Evolutionary conservation across 2,797 vertebrate genomes (phyloP), one percentile per base, ranked within the genome.

Genomic region (Mormyrops attenuatus): DNA sequence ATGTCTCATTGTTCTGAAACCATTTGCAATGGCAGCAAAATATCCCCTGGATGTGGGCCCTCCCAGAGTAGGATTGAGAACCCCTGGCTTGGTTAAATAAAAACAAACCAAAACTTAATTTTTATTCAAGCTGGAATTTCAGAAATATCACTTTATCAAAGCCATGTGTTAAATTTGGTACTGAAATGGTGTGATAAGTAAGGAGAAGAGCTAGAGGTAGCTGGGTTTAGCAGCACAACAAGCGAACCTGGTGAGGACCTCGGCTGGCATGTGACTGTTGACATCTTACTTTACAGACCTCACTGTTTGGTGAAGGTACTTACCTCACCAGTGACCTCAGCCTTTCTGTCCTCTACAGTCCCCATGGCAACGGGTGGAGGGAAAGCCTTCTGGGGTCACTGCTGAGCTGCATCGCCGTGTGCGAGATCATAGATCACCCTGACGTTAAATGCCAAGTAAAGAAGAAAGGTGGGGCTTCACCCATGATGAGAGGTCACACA

Each of bases 321-420:
- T 99, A 99, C 94, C 97, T 99, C 91, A 99, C 98, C 92, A 99
- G 98, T 92, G 99, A 99, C 95, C 97, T 99, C 94, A 98, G 97
- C 96, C 96, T 99, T 95, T 98, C 98, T 73, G 95, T 99, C 30
- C 97, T 99, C 41, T 99, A 99, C 88, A 99, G 98, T 89, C 99
- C 99, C 3, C 97, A 99, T 0, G 95, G 97, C 89, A 97, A 96
- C 0, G 96, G 97, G 13, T 99, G 98, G 99, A 94, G 94, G 80
- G 96, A 88, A 26, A 99, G 98, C 13, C 92, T 96, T 0, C 94
- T 99, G 60, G 98, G 99, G 69, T 94, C 97, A 0, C 69, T 97
- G 92, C 96, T 99, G 47, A 99, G 98, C 95, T 99, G 98, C 0
- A 96, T 99, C 13, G 99, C 99, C 8, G 94, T 99, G 91, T 99